A percentile compares a stretch with the other conserved stretches of the same genome.
Evolutionary conservation across 2,888 invertebrate species (phyloP).

Genomic region (Tetrapedia diversipes): DNA sequence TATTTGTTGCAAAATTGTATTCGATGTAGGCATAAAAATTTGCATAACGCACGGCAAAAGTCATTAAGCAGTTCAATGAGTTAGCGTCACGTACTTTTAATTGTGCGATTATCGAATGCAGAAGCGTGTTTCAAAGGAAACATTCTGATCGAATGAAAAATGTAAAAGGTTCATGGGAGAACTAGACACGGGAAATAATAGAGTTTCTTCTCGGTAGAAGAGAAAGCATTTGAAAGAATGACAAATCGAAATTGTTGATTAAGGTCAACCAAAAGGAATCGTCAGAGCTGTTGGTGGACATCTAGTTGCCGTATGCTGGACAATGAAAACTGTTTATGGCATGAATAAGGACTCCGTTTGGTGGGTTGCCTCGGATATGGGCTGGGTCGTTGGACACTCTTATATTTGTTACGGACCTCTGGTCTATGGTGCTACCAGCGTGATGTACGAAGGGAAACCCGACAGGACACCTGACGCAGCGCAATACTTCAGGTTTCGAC

Average conservation of each 20-base stretch:
- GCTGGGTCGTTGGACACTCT: conserved; percentile 97
- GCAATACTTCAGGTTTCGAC: conserved; percentile 92
- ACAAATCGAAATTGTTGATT: background rate
- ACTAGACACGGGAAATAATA: background rate
- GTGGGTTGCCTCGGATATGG: conserved; percentile 96
- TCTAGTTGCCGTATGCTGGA: conserved; percentile 92
- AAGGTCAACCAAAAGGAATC: conserved; percentile 88
- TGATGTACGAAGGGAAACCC: conserved; percentile 96
- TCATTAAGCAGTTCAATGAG: background rate
- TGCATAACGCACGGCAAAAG: background rate
- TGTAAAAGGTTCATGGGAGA: background rate
- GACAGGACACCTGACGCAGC: conserved; percentile 97
- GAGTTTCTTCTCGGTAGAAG: background rate
- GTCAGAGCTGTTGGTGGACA: conserved; percentile 95
- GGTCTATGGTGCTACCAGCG: conserved; percentile 90
- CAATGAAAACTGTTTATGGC: conserved; percentile 92
- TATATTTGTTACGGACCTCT: conserved; percentile 97
- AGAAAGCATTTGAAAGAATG: background rate
- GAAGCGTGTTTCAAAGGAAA: background rate
- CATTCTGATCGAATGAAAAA: background rate
- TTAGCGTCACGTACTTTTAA: background rate
- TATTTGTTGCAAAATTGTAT: background rate
- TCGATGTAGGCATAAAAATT: background rate
- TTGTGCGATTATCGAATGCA: background rate
- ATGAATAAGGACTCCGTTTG: conserved; percentile 91